Base-by-base conservation (phyloP, 1,140 invertebrate genomes). In the Cardiocondyla obscurior region DNA sequence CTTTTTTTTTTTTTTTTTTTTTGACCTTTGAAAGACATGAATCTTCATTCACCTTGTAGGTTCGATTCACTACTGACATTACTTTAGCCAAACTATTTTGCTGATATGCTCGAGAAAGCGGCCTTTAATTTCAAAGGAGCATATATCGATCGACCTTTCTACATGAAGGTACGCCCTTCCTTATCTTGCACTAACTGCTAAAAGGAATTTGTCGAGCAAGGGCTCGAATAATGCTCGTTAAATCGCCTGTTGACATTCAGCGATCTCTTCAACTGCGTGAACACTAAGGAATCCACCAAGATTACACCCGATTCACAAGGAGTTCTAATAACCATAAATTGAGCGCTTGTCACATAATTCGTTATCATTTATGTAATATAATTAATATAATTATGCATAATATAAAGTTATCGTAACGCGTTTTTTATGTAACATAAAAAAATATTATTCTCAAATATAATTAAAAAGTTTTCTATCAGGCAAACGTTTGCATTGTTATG, bases 71-170 rank as follows among this genome's bases (percentile, higher is more conserved):
- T 39, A 65, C 77, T 77, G 64, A 33, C 72, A 39, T 62, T 51
- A 64, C 44, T 57, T 74, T 64, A 64, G 22, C 33, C 69, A 53
- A 36, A 74, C n/a, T 60, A 58, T 36, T 72, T 49, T 42, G 16
- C 28, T 22, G 69, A 72, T 62, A 28, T 36, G 19, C 33, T 82
- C 55, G 49, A 79, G 58, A 19, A 79, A 57, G 46, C n/a, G 73
- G 49, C 30, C 57, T 36, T 46, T 42, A 30, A 60, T 73, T 83
- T 84, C 73, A 28, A 81, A 39, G 55, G 51, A 16, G 39, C 42
- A 44, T 64, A 62, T 57, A 85, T 87, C 72, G 84, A 87, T 83
- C 65, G 85, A 83, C 65, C 72, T 83, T 73, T 19, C 36, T 64
- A 22, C 30, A 19, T 39, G 42, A 86, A 79, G 39, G 33, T 67